Percentiles rank a stretch among this genome's conserved stretches.
phyloP scores from a whole-genome alignment of 2,797 vertebrate genomes.

The Labeo calbasu region DNA sequence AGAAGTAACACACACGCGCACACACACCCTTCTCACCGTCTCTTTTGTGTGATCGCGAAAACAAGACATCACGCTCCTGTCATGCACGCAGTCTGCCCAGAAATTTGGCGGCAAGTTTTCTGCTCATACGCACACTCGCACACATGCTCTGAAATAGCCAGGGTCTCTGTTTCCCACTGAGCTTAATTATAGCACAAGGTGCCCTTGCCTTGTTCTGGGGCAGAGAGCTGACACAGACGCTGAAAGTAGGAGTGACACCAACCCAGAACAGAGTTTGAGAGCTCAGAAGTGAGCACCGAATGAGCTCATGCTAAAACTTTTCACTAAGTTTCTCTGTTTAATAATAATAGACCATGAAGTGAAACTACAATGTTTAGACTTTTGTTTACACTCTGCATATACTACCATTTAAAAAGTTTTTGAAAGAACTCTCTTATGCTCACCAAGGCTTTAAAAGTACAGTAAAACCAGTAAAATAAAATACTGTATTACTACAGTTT shows the following conservation, averaged over 20 bases:
- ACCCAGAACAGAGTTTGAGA: not conserved
- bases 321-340: not conserved
- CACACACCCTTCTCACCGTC: conserved; percentile 36
- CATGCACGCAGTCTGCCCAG: conserved; percentile 32
- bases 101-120: conserved; percentile 31
- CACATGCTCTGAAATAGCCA: conserved; percentile 28
- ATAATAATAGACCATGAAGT: not conserved
- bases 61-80: conserved; percentile 44
- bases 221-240: conserved; percentile 13
- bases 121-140: not conserved
- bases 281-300: not conserved
- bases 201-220: conserved; percentile 46
- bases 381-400: not conserved
- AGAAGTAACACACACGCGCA: conserved; percentile 17
- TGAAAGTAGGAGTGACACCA: conserved; percentile 14
- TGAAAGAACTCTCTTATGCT: not conserved
- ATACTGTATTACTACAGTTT: not conserved
- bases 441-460: not conserved
- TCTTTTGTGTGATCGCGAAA: conserved; percentile 40
- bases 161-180: conserved; percentile 42
- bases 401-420: not conserved
- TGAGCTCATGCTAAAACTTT: not conserved
- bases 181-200: conserved; percentile 59
- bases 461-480: not conserved
- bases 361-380: not conserved